Evolutionary conservation across 2,888 invertebrate genomes (phyloP).

Genomic region (Gari tellinella): DNA sequence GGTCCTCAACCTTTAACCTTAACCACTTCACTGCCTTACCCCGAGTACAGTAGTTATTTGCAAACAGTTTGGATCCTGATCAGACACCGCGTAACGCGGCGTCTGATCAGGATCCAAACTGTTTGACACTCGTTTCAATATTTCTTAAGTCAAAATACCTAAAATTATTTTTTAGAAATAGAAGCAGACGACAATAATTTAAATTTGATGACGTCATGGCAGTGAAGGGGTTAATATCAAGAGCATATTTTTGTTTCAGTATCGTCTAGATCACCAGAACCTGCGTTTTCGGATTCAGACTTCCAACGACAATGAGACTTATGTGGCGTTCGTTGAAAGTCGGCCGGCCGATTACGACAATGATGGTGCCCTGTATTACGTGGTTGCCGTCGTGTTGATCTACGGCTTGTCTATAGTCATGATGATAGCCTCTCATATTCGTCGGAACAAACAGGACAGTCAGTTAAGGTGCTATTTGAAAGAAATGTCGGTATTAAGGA

Average conservation of each 20-base stretch:
- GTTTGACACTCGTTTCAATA: no score
- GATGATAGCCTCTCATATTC: slow-evolving; percentile 84
- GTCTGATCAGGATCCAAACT: no score
- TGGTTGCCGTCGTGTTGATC: slow-evolving; percentile 83
- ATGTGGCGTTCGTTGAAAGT: slow-evolving; percentile 72
- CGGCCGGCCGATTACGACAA: slow-evolving; percentile 73
- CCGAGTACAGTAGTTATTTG: no score
- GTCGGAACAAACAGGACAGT: slow-evolving; percentile 82
- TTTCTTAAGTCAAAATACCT: no score
- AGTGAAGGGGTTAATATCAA: no score
- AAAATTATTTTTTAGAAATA: no score
- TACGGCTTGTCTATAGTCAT: slow-evolving; percentile 83
- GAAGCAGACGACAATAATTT: no score
- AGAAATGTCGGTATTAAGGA: slow-evolving; percentile 80
- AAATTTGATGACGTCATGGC: no score
- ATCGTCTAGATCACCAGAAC: slow-evolving; percentile 68
- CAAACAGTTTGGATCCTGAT: no score
- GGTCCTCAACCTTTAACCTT: no score
- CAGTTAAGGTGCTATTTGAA: slow-evolving; percentile 81
- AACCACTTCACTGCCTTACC: no score
- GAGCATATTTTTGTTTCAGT: slow-evolving; percentile 25
- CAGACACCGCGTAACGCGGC: no score
- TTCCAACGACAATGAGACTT: slow-evolving; percentile 64
- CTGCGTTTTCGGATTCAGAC: slow-evolving; percentile 71
- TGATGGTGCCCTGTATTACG: slow-evolving; percentile 82